Evolutionary conservation across 2,797 vertebrate genomes (phyloP).

Genomic region (Lepus townsendii): DNA sequence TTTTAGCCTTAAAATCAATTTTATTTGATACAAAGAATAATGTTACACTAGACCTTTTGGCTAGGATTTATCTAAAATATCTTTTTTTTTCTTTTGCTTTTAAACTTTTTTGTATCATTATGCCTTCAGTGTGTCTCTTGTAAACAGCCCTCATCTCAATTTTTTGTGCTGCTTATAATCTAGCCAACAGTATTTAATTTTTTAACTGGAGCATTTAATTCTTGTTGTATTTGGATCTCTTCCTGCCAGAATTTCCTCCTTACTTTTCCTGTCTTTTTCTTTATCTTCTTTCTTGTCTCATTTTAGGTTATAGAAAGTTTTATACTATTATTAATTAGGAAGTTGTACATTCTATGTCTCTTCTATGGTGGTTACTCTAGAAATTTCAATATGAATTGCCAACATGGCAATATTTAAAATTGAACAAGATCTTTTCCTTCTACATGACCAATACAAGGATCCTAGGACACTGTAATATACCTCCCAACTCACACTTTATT

Average conservation of each 20-base stretch:
- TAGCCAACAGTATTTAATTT: neutral
- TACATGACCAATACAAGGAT: neutral
- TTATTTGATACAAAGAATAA: slow-evolving; percentile 23
- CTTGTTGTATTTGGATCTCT: neutral
- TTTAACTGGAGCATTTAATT: neutral
- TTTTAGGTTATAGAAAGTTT: neutral
- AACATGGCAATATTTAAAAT: neutral
- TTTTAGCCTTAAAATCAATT: slow-evolving; percentile 10
- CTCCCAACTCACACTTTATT: neutral
- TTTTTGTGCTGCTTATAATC: neutral
- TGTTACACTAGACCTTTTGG: neutral
- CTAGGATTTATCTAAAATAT: neutral
- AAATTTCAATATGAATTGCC: neutral
- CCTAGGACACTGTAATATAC: neutral
- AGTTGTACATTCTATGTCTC: neutral
- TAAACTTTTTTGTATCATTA: neutral
- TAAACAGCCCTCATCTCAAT: neutral
- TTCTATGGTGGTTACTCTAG: neutral
- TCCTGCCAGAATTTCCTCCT: neutral
- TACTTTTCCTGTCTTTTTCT: neutral
- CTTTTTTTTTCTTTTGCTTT: neutral
- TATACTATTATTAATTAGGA: neutral
- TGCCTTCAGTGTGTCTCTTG: neutral
- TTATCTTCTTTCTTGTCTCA: neutral
- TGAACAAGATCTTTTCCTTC: neutral